Base-by-base conservation (phyloP, 2,888 invertebrate genomes). In the Lasioglossum malachurum region DNA sequence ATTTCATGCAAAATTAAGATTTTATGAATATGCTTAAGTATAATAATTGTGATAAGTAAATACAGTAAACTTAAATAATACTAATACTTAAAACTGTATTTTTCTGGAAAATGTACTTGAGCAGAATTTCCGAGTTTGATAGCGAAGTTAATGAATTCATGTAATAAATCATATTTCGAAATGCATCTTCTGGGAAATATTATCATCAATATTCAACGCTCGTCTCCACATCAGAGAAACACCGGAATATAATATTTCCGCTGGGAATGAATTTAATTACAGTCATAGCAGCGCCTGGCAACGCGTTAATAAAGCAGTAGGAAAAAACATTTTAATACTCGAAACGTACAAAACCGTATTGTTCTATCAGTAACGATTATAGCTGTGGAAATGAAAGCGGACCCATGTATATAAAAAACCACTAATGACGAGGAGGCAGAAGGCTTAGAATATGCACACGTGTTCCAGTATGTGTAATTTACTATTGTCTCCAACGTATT, bases 391-490 rank as follows among this genome's bases (percentile, higher is more conserved):
- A 75, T 53, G 74, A 75, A 75, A 75, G 49, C 53, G 35, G 23
- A 35, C 23, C 53, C n/a, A 1, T 12, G 53, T 53, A 27, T 53
- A 75, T 53, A 75, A 53, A 75, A 53, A 75, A 38, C 31, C 27
- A 38, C 53, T 53, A 75, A 53, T 53, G 53, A 75, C 53, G 74
- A 53, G 35, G 31, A 53, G 31, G 53, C 49, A 35, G 31, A 49
- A 49, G 74, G 31, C 35, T 31, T 44, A 31, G 67, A 46, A 67
- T 31, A 38, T 69, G 46, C 35, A n/a, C 49, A 38, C 38, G 71
- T 75, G 72, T 77, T 77, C 57, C 72, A 46, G 72, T 82, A 73
- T 69, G 64, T 73, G 46, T 72, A 57, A 82, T 77, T 77, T 71
- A 69, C 44, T 77, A 82, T 46, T 35, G 77, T 71, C n/a, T 64